phyloP scores from a whole-genome alignment of 2,888 invertebrate species.

The Lamellibrachia columna region DNA sequence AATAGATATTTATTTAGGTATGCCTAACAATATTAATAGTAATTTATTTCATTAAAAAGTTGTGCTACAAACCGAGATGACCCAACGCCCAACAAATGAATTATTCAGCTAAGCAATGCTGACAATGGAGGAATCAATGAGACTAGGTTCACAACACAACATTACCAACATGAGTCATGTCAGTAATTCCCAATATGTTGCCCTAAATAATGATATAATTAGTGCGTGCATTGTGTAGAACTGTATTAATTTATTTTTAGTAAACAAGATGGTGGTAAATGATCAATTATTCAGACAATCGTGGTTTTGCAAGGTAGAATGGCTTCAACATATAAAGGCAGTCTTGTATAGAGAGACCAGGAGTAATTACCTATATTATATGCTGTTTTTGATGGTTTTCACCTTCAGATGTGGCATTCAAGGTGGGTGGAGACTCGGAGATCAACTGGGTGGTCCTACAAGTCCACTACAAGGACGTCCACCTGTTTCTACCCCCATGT shows the following conservation, averaged over 20 bases:
- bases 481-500: slow-evolving; percentile 58
- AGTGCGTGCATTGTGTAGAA: not conserved
- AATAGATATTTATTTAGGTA: no score
- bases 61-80: not conserved
- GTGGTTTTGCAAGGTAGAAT: not conserved
- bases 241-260: not conserved
- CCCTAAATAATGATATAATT: no score
- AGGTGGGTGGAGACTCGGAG: slow-evolving; percentile 68
- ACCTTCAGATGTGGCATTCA: slow-evolving; percentile 69
- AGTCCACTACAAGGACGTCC: slow-evolving; percentile 69
- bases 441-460: slow-evolving; percentile 71
- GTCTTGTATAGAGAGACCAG: not conserved
- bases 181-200: no score
- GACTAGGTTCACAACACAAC: not conserved
- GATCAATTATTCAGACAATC: not conserved
- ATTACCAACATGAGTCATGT: no score
- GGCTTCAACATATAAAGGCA: not conserved
- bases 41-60: not conserved
- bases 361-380: not conserved
- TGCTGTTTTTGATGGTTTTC: not conserved
- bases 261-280: not conserved
- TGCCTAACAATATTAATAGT: no score
- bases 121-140: not conserved
- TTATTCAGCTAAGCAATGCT: not conserved
- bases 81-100: not conserved